Percentiles rank a stretch among this genome's conserved stretches.
Conservation (phyloP, 1,140 invertebrate species). For the Solenopsis fugax region DNA sequence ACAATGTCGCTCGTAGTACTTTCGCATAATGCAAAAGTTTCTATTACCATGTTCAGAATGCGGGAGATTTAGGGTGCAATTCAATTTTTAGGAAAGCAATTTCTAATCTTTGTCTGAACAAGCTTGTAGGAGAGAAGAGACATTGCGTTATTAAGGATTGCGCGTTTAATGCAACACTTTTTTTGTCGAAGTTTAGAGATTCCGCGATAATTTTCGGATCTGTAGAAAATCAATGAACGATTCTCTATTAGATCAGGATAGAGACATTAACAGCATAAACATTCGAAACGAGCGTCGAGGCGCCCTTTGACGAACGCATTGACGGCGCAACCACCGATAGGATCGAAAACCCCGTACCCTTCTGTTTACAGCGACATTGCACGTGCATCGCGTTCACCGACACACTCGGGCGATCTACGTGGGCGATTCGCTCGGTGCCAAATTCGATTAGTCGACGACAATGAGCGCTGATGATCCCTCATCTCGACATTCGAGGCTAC, state of each 20-base stretch:
- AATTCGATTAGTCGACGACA: slow-evolving; percentile 81
- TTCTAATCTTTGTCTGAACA: neutral
- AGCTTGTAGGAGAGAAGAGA: neutral
- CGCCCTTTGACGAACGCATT: slow-evolving; percentile 30
- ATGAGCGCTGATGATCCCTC: slow-evolving; percentile 81
- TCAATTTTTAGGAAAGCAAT: neutral
- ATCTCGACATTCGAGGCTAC: slow-evolving; percentile 70
- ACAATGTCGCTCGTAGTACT: slow-evolving; percentile 17
- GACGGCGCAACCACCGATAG: slow-evolving; percentile 23
- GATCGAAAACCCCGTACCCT: neutral
- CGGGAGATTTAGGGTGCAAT: neutral
- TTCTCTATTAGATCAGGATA: neutral
- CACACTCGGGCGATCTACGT: slow-evolving; percentile 52
- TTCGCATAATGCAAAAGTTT: slow-evolving; percentile 18
- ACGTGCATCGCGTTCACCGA: slow-evolving; percentile 27
- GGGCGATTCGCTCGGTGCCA: slow-evolving; percentile 76
- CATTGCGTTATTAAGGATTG: neutral
- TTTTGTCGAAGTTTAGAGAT: neutral
- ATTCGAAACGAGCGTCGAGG: neutral
- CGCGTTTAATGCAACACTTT: neutral
- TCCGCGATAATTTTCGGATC: neutral
- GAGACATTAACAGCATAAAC: slow-evolving; percentile 24
- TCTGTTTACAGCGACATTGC: slow-evolving; percentile 35
- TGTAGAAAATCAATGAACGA: slow-evolving; percentile 1
- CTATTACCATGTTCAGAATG: neutral